Base-by-base conservation (phyloP, 1,140 invertebrate species). In the Micrasema longulum region DNA sequence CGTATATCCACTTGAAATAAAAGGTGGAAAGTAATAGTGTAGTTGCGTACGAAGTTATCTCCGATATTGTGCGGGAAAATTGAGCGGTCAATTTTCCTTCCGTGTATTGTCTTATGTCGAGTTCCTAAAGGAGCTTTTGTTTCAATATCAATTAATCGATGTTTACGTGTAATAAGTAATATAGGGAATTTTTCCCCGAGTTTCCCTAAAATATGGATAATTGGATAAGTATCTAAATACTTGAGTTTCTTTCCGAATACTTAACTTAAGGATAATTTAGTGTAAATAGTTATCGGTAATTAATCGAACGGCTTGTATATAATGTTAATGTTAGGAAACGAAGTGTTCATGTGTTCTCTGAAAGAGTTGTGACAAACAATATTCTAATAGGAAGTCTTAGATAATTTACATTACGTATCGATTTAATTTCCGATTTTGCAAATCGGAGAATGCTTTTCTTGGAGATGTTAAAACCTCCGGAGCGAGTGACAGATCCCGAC, bases 121-220 rank as follows among this genome's bases (percentile, higher is more conserved):
- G 68, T 63, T 48, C 55, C 16, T 36, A 47, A 63, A 35, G 41
- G 57, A 31, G 38, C 68, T 48, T 60, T 18, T 50, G 52, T 69
- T 69, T 69, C 48, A 69, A 69, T 69, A 69, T 69, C 67, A 69
- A 62, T 62, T 69, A 69, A 36, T 67, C 5, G 52, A 67, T 52
- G 48, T 52, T 53, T 48, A 36, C 26, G 7, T 7, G 26, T 52
- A 14, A 48, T 65, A 65, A 43, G 23, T 65, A 18, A 36, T 22
- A 52, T 5, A 22, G 48, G 18, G 23, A 18, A 52, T 1, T 52
- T 14, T 20, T 31, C 26, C 2, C 7, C 26, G 7, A 31, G 26
- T 31, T 31, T 31, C 26, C 26, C 26, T 31, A 4, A 2, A 31
- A 31, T 31, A 31, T 31, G 26, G 26, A 31, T 4, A 7, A 31